These are phyloP conservation scores for Agonopterix heracliana DNA, from an alignment of 2,888 invertebrate genomes.

Conservation along the genomic window DNA sequence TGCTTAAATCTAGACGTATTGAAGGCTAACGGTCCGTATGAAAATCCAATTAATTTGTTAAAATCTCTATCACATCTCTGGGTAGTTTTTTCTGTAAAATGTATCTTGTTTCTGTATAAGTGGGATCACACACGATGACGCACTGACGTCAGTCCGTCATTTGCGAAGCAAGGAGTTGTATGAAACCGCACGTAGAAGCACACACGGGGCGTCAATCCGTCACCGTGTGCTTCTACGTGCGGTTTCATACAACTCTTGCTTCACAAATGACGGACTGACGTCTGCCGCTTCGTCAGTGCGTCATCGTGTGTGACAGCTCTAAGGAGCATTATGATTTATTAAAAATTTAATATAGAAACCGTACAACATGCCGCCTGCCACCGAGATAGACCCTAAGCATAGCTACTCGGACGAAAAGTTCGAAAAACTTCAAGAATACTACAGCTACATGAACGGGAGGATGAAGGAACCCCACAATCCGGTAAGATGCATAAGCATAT, in stretches of 20 bases:
- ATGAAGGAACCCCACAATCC: conserved; percentile 65
- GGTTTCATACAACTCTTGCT: too few species aligned
- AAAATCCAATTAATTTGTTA: too few species aligned
- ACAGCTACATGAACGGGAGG: conserved; percentile 50
- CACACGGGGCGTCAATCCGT: too few species aligned
- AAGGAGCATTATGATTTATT: background rate
- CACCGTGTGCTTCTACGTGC: too few species aligned
- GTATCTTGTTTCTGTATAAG: background rate
- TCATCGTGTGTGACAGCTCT: too few species aligned
- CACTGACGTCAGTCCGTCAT: too few species aligned
- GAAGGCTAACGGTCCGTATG: background rate
- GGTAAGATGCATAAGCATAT: too few species aligned
- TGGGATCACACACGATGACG: too few species aligned
- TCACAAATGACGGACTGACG: too few species aligned
- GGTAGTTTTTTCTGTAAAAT: background rate
- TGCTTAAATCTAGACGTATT: background rate
- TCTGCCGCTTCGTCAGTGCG: too few species aligned
- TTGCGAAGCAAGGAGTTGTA: too few species aligned
- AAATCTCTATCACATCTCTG: background rate
- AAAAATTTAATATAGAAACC: conserved; percentile 40
- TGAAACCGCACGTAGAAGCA: too few species aligned
- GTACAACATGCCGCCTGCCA: conserved; percentile 50
- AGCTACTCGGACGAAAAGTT: conserved; percentile 65
- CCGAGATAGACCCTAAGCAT: conserved; percentile 47
- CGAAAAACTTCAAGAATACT: conserved; percentile 52